A percentile compares a stretch with the other conserved stretches of the same genome.
phyloP scores from a whole-genome alignment of 2,797 vertebrate genomes.

The Sphenodon punctatus region DNA sequence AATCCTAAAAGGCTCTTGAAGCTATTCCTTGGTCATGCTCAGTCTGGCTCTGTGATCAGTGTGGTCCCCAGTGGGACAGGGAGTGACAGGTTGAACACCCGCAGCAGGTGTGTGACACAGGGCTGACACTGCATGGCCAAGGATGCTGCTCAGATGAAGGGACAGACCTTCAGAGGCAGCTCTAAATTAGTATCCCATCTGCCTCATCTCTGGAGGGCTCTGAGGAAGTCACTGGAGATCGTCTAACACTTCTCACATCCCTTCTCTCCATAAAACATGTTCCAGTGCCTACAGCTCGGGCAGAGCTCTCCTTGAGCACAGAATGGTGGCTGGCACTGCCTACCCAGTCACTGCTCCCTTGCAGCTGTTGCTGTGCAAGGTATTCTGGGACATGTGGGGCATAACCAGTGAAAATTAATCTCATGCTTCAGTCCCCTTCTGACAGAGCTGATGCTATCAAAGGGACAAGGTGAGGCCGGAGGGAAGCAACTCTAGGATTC shows the following conservation, averaged over 20 bases:
- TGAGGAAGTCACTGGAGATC: neutral
- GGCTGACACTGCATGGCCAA: neutral
- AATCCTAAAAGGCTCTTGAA: neutral
- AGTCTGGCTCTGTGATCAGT: neutral
- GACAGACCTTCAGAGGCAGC: neutral
- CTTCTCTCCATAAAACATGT: neutral
- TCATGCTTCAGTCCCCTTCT: neutral
- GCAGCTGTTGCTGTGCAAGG: neutral
- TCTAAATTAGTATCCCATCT: neutral
- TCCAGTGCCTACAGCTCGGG: fast-evolving
- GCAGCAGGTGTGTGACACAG: neutral
- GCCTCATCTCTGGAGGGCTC: neutral
- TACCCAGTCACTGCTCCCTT: neutral
- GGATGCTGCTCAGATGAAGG: neutral
- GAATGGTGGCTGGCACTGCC: neutral
- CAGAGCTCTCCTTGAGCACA: neutral
- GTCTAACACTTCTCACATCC: neutral
- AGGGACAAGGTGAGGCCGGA: neutral
- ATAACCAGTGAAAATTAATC: neutral
- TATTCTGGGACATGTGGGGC: neutral
- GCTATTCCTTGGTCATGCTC: neutral
- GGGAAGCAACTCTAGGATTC: neutral
- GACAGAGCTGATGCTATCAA: neutral
- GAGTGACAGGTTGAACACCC: neutral
- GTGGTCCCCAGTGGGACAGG: neutral